phyloP scores from a whole-genome alignment of 1,140 invertebrate genomes.

The Bombus waltoni region DNA sequence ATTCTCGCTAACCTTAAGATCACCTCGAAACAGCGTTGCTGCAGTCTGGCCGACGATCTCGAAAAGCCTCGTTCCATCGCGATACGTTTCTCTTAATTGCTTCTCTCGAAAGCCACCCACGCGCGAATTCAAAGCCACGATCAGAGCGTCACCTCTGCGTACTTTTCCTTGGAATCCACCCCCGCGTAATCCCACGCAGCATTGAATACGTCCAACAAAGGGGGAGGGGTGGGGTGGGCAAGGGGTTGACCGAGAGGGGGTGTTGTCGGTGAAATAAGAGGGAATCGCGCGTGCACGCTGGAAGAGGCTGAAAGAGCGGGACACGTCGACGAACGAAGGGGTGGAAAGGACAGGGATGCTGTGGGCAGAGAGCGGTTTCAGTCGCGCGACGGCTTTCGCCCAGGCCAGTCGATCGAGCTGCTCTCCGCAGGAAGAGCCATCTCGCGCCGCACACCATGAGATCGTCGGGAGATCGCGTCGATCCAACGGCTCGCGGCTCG shows the following conservation, averaged over 20 bases:
- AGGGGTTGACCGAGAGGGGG: not conserved
- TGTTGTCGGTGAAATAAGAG: slow-evolving; percentile 27
- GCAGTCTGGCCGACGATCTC: too few relatives aligned
- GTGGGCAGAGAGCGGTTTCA: slow-evolving; percentile 72
- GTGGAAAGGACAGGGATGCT: slow-evolving; percentile 62
- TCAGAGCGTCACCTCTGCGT: not conserved
- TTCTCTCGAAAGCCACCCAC: not conserved
- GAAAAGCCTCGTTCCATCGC: accelerated
- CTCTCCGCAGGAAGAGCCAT: not conserved
- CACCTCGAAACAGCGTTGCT: too few relatives aligned
- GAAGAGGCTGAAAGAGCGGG: slow-evolving; percentile 55
- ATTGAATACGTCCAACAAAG: not conserved
- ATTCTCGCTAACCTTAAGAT: too few relatives aligned
- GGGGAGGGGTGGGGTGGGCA: not conserved
- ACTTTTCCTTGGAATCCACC: not conserved
- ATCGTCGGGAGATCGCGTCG: slow-evolving; percentile 5
- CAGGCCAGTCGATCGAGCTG: slow-evolving; percentile 72
- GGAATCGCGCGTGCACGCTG: slow-evolving; percentile 42
- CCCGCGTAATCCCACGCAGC: slow-evolving; percentile 26
- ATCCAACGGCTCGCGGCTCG: not conserved
- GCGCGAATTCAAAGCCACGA: not conserved
- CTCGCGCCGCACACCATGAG: not conserved
- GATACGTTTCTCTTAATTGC: not conserved
- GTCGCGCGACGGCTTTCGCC: slow-evolving; percentile 78
- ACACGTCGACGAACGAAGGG: slow-evolving; percentile 25